Evolutionary conservation across 2,797 vertebrate genomes (phyloP), one percentile per base, ranked within the genome.

Genomic region (Falco rusticolus): DNA sequence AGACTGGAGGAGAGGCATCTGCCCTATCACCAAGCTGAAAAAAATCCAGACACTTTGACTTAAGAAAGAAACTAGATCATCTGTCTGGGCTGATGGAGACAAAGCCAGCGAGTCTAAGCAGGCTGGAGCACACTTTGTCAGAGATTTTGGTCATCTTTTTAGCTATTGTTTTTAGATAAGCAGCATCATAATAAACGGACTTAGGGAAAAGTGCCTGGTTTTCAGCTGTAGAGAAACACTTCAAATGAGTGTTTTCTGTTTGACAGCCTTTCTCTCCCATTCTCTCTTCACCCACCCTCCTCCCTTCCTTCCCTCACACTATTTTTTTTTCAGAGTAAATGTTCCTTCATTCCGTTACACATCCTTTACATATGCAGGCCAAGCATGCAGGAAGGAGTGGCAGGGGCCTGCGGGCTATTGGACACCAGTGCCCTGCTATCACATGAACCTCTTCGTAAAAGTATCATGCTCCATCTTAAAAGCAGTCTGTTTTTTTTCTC

Each of bases 91-190:
- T 84, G 64, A 53, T 41, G n/a, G 31, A 78, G 13, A 66, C 22
- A 80, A 85, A 77, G 9, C 33, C 25, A 66, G 34, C 0, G 4
- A 72, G 13, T 21, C 13, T 57, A 80, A 90, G 56, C 9, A 75
- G 53, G n/a, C 60, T 28, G 6, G 33, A 75, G 54, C 28, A 84
- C 1, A 3, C 53, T 77, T 76, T 31, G 34, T 48, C 76, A 80
- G 43, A 71, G 16, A 26, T 83, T 19, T 26, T 21, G 47, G 34
- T 53, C 77, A 65, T 83, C 41, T 71, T 85, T 85, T 70, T 28
- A 70, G 70, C 69, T 70, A 39, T 45, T 86, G 56, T 57, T 89
- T 95, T 85, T 76, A 95, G 76, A 47, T 61, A 94, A 83, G 48
- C 45, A 81, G 53, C 60, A 41, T 53, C 48, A 51, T 70, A 94